A percentile compares a stretch with the other conserved stretches of the same genome.
These are phyloP conservation scores for Syncerus caffer DNA, from an alignment of 2,797 vertebrate genomes.

Conservation along the genomic window DNA sequence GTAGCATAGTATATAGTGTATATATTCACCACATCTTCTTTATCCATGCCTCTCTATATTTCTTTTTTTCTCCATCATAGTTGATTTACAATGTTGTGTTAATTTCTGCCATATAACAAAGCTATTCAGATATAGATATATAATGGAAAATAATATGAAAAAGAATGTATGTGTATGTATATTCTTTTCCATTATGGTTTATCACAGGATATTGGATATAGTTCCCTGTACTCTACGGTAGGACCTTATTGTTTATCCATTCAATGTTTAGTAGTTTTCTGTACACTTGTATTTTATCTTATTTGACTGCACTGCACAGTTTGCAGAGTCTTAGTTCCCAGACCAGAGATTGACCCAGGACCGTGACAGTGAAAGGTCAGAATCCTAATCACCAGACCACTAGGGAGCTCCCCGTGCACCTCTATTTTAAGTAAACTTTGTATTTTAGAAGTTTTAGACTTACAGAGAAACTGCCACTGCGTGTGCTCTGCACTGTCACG, in stretches of 20 bases:
- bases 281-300: not conserved
- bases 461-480: not conserved
- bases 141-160: not conserved
- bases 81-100: not conserved
- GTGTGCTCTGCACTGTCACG: fast-evolving
- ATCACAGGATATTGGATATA: not conserved
- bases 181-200: not conserved
- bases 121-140: not conserved
- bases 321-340: not conserved
- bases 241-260: not conserved
- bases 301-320: not conserved
- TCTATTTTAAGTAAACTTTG: not conserved
- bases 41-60: not conserved
- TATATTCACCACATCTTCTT: not conserved
- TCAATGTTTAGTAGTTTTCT: not conserved
- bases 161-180: not conserved
- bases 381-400: not conserved
- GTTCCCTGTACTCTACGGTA: not conserved
- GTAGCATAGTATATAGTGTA: not conserved
- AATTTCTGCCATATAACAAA: not conserved
- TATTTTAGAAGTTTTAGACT: not conserved
- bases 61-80: not conserved
- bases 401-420: not conserved
- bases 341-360: not conserved
- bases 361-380: not conserved